Percentiles rank a stretch among this genome's conserved stretches.
Evolutionary conservation across 2,797 vertebrate species (phyloP).

Genomic region (Distichodus sexfasciatus): DNA sequence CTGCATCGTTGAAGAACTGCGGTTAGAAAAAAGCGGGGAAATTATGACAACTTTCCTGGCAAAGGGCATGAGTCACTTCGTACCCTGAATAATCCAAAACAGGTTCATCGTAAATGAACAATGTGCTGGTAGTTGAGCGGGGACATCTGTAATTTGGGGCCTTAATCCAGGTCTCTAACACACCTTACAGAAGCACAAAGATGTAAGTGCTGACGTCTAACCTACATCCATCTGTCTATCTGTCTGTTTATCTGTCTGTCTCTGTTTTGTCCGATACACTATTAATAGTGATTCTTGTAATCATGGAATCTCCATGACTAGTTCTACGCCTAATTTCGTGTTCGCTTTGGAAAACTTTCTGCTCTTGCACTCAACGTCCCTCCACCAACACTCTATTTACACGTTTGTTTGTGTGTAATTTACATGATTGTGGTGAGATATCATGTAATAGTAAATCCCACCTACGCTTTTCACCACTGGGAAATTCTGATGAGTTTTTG

Average conservation of each 20-base stretch:
- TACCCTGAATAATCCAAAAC: background rate
- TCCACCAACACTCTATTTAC: background rate
- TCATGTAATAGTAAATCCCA: background rate
- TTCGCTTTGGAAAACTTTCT: no score
- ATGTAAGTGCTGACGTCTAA: no score
- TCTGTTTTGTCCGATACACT: no score
- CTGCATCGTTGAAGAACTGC: slow-evolving; percentile 74
- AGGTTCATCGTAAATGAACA: background rate
- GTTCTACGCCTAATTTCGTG: no score
- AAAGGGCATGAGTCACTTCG: slow-evolving; percentile 13
- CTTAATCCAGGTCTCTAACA: background rate
- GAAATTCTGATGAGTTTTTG: background rate
- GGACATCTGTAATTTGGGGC: background rate
- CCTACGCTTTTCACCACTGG: background rate
- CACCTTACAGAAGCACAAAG: no score
- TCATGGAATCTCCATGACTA: no score
- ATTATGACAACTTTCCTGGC: slow-evolving; percentile 35
- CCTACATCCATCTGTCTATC: no score
- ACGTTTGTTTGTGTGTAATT: background rate
- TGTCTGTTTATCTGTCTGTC: no score
- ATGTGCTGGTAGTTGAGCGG: background rate
- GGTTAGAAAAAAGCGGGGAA: slow-evolving; percentile 1
- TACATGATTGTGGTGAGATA: slow-evolving; percentile 1
- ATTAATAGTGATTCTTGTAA: no score
- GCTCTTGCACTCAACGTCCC: no score